Conservation (phyloP, 2,113 vertebrate genomes). For the Sinosuthora webbiana region DNA sequence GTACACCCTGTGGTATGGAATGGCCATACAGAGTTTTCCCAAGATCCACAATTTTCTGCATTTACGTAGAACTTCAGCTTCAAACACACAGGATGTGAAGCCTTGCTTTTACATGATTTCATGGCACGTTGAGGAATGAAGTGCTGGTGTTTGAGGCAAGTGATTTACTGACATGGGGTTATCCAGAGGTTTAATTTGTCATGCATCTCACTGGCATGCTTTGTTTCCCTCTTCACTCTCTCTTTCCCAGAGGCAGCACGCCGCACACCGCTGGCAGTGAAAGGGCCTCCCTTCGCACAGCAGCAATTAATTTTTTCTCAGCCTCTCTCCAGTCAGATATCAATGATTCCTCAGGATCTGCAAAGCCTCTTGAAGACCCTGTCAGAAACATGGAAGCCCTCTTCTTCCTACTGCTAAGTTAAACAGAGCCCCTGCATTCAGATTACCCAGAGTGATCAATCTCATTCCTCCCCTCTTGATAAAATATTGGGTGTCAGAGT, state of each 20-base stretch:
- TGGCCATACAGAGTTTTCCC: neutral
- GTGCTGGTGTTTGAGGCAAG: neutral
- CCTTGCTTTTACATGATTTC: neutral
- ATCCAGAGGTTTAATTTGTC: slow-evolving; percentile 35
- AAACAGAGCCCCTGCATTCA: slow-evolving; percentile 44
- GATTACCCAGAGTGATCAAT: neutral
- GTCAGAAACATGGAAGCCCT: neutral
- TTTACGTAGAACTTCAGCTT: neutral
- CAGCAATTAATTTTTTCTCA: slow-evolving; percentile 29
- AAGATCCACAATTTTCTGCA: neutral
- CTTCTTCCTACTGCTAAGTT: slow-evolving; percentile 27
- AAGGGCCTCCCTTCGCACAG: neutral
- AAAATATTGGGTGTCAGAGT: slow-evolving; percentile 24
- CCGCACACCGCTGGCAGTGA: neutral
- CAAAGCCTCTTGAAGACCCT: slow-evolving; percentile 28
- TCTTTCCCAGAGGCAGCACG: neutral
- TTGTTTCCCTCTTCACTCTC: neutral
- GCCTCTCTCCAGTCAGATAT: neutral
- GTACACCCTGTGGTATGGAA: neutral
- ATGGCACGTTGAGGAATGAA: neutral
- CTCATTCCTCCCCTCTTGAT: neutral
- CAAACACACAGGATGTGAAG: neutral
- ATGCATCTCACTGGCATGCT: neutral
- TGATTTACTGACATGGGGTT: slow-evolving; percentile 30
- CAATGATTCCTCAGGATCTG: slow-evolving; percentile 8